Evolutionary conservation across 2,888 invertebrate genomes (phyloP).

Genomic region (Lordiphosa fenestrarum): DNA sequence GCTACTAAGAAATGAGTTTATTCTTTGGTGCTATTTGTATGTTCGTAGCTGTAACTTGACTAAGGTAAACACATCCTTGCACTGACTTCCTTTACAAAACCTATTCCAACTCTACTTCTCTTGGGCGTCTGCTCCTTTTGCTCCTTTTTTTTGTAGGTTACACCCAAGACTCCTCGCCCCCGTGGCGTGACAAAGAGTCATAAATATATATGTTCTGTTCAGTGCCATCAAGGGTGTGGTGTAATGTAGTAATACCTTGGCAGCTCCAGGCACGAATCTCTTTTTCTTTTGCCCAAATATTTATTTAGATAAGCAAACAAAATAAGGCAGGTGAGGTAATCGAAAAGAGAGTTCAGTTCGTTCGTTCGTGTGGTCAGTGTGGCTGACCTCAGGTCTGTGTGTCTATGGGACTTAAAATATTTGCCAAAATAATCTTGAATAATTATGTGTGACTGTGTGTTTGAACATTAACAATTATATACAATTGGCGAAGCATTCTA

Average conservation of each 20-base stretch:
- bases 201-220: constrained; percentile 1
- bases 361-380: constrained; percentile 1
- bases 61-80: too few species aligned
- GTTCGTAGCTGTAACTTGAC: too few species aligned
- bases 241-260: neutral
- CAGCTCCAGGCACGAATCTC: too few species aligned
- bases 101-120: constrained; percentile 12
- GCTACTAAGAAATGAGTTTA: too few species aligned
- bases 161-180: neutral
- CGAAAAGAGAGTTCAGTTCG: constrained; percentile 4
- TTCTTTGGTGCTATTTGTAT: too few species aligned
- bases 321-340: constrained; percentile 28
- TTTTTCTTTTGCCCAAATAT: neutral
- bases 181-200: constrained; percentile 22
- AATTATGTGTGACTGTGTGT: constrained; percentile 40
- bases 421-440: constrained; percentile 50
- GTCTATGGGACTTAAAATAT: constrained; percentile 28
- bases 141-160: constrained; percentile 2
- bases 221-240: constrained; percentile 9
- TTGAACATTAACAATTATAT: constrained; percentile 33
- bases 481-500: constrained; percentile 37
- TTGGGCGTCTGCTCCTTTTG: neutral
- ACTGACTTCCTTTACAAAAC: too few species aligned
- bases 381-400: constrained; percentile 22
- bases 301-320: constrained; percentile 11